Evolutionary conservation across 2,888 invertebrate genomes (phyloP).

Genomic region (Merodon equestris): DNA sequence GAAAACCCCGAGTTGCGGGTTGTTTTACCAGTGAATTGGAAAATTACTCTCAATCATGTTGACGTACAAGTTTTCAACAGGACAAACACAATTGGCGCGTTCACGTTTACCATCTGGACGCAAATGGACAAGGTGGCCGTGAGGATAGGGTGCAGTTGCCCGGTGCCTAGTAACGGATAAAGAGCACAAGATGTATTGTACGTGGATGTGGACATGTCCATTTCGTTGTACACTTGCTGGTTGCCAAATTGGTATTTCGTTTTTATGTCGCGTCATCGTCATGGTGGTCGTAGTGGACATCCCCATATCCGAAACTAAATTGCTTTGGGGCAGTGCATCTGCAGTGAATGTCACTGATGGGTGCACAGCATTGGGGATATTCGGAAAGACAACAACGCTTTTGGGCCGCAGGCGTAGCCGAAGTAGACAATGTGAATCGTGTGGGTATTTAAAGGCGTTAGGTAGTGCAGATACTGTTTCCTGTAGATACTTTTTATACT

Average conservation of each 20-base stretch:
- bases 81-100: constrained; percentile 11
- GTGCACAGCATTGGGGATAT: constrained; percentile 20
- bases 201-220: constrained; percentile 38
- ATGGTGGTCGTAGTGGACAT: constrained; percentile 17
- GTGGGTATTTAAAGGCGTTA: constrained; percentile 8
- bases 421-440: constrained; percentile 27
- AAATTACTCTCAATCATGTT: constrained; percentile 72
- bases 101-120: neutral
- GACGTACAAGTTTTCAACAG: constrained; percentile 63
- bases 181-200: constrained; percentile 19
- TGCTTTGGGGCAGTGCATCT: constrained; percentile 27
- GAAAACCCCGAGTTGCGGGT: constrained; percentile 41
- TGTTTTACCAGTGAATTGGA: constrained; percentile 71
- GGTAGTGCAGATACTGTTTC: constrained; percentile 16
- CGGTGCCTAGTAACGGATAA: constrained; percentile 25
- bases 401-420: constrained; percentile 14
- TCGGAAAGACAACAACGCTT: constrained; percentile 25
- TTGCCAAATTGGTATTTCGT: constrained; percentile 34
- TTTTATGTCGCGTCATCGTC: too few species aligned
- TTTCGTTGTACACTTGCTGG: too few species aligned
- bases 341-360: constrained; percentile 22
- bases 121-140: too few species aligned
- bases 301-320: too few species aligned
- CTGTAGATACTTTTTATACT: constrained; percentile 19
- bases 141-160: neutral